These are phyloP conservation scores for Nasonia giraulti DNA, from an alignment of 1,140 invertebrate species.

Conservation along the genomic window DNA sequence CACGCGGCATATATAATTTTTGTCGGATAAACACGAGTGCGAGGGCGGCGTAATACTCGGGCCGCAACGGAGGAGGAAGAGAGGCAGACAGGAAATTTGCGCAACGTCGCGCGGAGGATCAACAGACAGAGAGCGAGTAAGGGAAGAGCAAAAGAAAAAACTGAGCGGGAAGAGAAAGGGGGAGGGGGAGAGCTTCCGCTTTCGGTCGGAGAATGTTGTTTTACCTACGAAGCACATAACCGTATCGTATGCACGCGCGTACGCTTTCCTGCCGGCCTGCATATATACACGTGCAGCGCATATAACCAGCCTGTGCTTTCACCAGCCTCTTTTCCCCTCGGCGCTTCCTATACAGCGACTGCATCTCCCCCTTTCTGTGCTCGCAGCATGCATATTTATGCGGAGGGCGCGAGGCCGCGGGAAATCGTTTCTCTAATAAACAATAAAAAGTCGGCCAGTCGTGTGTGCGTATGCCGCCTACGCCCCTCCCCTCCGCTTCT, in stretches of 20 bases:
- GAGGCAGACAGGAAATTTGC: background rate
- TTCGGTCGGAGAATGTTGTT: slow-evolving; percentile 13
- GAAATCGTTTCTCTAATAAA: slow-evolving; percentile 59
- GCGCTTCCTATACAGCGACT: too few relatives aligned
- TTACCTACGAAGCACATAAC: slow-evolving; percentile 24
- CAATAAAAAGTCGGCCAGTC: slow-evolving; percentile 60
- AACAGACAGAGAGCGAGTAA: background rate
- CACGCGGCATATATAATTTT: slow-evolving; percentile 41
- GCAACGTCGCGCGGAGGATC: background rate
- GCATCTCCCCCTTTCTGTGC: background rate
- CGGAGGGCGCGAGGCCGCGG: slow-evolving; percentile 37
- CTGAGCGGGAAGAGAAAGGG: background rate
- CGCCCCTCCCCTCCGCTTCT: too few relatives aligned
- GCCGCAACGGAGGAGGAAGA: background rate
- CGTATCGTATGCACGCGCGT: slow-evolving; percentile 6
- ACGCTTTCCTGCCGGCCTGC: background rate
- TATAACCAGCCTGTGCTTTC: background rate
- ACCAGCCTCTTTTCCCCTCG: background rate
- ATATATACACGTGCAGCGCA: background rate
- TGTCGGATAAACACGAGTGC: slow-evolving; percentile 31
- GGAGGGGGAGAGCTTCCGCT: background rate
- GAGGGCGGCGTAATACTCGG: background rate
- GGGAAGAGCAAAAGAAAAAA: background rate
- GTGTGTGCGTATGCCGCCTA: background rate
- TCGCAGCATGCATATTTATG: slow-evolving; percentile 61